A percentile compares a stretch with the other conserved stretches of the same genome.
Evolutionary conservation across 1,140 invertebrate species (phyloP).

Genomic region (Triops cancriformis): DNA sequence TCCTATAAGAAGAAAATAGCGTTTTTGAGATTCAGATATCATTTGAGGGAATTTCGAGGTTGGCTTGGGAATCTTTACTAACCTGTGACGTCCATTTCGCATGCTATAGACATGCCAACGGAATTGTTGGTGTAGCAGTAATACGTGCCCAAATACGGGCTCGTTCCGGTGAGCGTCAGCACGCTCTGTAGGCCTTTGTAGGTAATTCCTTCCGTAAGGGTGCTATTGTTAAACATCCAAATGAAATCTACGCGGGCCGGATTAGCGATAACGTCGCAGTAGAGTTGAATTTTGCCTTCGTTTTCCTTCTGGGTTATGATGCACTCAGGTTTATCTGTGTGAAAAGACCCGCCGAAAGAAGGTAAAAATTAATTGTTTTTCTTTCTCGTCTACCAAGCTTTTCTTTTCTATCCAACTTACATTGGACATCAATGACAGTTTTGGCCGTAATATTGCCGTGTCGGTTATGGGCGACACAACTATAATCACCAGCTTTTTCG

Average conservation of each 20-base stretch:
- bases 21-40: no score
- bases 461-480: constrained; percentile 64
- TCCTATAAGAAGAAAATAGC: constrained; percentile 30
- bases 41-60: no score
- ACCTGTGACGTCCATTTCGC: constrained; percentile 70
- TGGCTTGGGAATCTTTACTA: constrained; percentile 33
- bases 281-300: constrained; percentile 62
- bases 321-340: constrained; percentile 73
- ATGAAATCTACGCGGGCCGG: constrained; percentile 68
- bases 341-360: constrained; percentile 21
- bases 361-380: background rate
- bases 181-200: constrained; percentile 51
- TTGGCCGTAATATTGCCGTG: constrained; percentile 58
- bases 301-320: constrained; percentile 60
- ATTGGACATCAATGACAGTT: constrained; percentile 64
- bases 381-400: background rate
- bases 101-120: constrained; percentile 61
- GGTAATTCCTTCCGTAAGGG: constrained; percentile 58
- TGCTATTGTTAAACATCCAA: constrained; percentile 65
- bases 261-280: constrained; percentile 72
- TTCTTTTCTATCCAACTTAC: constrained; percentile 49
- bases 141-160: constrained; percentile 65
- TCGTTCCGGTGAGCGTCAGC: constrained; percentile 53
- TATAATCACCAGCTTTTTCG: constrained; percentile 57
- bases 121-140: constrained; percentile 74